A percentile compares a stretch with the other conserved stretches of the same genome.
Evolutionary conservation across 1,140 invertebrate genomes (phyloP).

Genomic region (Oryctes rhinoceros): DNA sequence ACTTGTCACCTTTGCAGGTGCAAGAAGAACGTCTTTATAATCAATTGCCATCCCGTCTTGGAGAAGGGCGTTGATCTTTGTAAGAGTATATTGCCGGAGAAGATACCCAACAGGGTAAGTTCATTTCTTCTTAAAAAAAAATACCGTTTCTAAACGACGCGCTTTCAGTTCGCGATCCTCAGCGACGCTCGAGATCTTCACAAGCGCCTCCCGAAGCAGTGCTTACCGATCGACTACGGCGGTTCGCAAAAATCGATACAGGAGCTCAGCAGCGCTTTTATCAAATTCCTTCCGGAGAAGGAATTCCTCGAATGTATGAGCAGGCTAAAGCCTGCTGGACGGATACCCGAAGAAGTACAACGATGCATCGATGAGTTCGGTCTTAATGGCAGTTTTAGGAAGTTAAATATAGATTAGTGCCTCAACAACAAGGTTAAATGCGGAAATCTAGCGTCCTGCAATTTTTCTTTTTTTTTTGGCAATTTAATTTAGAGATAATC

Average conservation of each 20-base stretch:
- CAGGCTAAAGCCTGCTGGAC: not conserved
- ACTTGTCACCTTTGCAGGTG: not conserved
- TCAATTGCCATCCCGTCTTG: not conserved
- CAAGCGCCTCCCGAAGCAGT: constrained; percentile 52
- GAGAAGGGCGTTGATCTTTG: not conserved
- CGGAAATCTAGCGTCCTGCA: no score
- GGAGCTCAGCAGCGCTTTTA: constrained; percentile 42
- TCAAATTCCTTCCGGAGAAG: not conserved
- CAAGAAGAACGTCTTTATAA: not conserved
- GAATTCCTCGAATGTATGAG: not conserved
- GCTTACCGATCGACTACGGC: constrained; percentile 57
- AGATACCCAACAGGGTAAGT: not conserved
- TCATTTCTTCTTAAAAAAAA: no score
- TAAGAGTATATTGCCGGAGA: not conserved
- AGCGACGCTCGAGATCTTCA: constrained; percentile 48
- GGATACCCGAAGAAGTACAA: not conserved
- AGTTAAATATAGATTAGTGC: constrained; percentile 39
- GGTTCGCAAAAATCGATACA: constrained; percentile 51
- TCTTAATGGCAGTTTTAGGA: constrained; percentile 46
- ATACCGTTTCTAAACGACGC: no score
- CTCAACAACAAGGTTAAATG: no score
- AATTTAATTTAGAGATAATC: not conserved
- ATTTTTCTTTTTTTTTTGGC: no score
- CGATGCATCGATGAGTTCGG: not conserved
- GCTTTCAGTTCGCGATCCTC: constrained; percentile 52